Evolutionary conservation across 1,140 invertebrate species (phyloP), one percentile per base, ranked within the genome.

Genomic region (Pararge aegeria): DNA sequence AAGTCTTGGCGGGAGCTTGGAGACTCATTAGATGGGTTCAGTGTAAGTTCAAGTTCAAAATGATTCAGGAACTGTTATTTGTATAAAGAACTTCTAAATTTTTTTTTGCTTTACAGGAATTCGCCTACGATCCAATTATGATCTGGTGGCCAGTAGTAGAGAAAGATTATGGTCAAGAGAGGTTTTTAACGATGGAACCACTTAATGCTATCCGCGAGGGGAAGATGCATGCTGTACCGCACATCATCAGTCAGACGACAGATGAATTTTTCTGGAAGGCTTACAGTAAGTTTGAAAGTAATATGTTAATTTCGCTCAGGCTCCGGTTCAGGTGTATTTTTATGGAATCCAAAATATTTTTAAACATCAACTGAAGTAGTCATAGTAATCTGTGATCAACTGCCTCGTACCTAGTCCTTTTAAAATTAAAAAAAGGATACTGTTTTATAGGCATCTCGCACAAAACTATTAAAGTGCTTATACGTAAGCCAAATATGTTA

Each of bases 81-180:
- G 3, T 24, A 2, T 2, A 2, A 24, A 24, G 24, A 4, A 24
- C 24, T 24, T 24, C 2, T 24, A 24, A 24, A 24, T 7, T 12
- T 10, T 15, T 20, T 20, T 46, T 0, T 46, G 16, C 20, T 18
- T 20, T 20, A 19, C 19, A 82, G 77, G 73, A 80, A 21, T 92
- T 92, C 75, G 71, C 87, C 9, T 77, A 70, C 46, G 90, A 94
- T 75, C 93, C 94, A 0, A 68, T 93, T 12, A 68, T 93, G 1
- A 44, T 93, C 2, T 95, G 94, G 93, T 75, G 80, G 44, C 93
- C 94, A 0, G 92, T 94, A 0, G 89, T 95, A 4, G 94, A 96
- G 77, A 90, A 91, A 7, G 91, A 94, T 70, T 91, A 93, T 57
- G 94, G 93, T 0, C 92, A 94, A 64, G 92, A 94, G 67, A 86